phyloP scores from a whole-genome alignment of 2,797 vertebrate genomes.

The Iguana delicatissima region DNA sequence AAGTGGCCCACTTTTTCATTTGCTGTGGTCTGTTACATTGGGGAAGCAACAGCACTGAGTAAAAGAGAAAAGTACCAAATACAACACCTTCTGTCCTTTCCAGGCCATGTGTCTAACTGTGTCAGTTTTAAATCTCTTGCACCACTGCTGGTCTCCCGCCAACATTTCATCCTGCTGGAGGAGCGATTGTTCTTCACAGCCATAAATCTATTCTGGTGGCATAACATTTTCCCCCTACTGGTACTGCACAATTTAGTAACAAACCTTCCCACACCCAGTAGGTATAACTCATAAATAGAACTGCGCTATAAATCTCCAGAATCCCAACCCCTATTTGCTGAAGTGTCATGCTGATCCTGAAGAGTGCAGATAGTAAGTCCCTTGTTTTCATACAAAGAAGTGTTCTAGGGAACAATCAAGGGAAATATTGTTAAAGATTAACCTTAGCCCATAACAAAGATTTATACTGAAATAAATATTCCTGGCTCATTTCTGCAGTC shows the following conservation, averaged over 20 bases:
- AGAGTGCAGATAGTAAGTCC: neutral
- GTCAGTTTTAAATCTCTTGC: neutral
- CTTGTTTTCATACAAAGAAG: neutral
- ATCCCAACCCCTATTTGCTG: neutral
- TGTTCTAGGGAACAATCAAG: neutral
- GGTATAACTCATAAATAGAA: neutral
- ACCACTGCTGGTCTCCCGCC: neutral
- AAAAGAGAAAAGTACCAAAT: neutral
- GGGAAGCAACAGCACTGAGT: neutral
- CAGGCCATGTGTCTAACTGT: neutral
- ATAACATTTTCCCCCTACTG: neutral
- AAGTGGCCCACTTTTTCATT: neutral
- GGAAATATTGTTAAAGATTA: neutral
- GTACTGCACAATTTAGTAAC: neutral
- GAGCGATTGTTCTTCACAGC: neutral
- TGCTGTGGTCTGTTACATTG: no score
- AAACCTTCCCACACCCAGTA: neutral
- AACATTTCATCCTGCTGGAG: neutral
- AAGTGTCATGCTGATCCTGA: neutral
- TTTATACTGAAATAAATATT: neutral
- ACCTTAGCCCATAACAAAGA: neutral
- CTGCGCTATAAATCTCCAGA: neutral
- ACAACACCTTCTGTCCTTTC: neutral
- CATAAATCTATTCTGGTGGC: neutral
- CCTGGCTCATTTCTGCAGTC: neutral